Percentiles rank a stretch among this genome's conserved stretches.
Evolutionary conservation across 2,113 vertebrate species (phyloP).

Genomic region (Petaurus breviceps): DNA sequence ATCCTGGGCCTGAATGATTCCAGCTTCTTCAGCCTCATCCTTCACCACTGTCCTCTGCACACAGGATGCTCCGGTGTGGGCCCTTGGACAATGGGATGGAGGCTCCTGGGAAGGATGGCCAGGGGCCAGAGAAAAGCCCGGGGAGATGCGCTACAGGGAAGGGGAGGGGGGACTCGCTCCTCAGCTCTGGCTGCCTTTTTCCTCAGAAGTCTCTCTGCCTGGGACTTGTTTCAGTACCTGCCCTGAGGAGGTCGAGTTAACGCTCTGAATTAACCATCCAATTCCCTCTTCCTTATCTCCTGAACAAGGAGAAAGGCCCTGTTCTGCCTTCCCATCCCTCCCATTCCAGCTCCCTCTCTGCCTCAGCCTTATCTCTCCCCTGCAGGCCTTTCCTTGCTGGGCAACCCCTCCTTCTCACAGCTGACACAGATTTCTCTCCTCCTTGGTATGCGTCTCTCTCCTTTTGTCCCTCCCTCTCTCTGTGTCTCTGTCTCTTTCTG

Average conservation of each 20-base stretch:
- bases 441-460: neutral
- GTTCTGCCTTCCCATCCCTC: neutral
- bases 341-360: neutral
- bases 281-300: neutral
- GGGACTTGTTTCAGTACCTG: neutral
- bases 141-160: neutral
- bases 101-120: neutral
- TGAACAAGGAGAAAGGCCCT: neutral
- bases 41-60: neutral
- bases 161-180: neutral
- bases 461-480: neutral
- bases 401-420: neutral
- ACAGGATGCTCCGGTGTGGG: neutral
- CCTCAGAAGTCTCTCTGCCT: neutral
- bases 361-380: conserved; percentile 1
- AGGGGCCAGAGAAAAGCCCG: neutral
- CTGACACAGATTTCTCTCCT: conserved; percentile 5
- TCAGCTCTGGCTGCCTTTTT: neutral
- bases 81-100: neutral
- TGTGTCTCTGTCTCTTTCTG: neutral
- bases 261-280: neutral
- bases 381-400: neutral
- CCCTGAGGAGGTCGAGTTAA: neutral
- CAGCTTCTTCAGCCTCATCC: no score
- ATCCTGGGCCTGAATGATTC: no score